Percentiles rank a stretch among this genome's conserved stretches.
These are phyloP conservation scores for Pipistrellus pipistrellus DNA, from an alignment of 2,797 vertebrate species.

Conservation along the genomic window DNA sequence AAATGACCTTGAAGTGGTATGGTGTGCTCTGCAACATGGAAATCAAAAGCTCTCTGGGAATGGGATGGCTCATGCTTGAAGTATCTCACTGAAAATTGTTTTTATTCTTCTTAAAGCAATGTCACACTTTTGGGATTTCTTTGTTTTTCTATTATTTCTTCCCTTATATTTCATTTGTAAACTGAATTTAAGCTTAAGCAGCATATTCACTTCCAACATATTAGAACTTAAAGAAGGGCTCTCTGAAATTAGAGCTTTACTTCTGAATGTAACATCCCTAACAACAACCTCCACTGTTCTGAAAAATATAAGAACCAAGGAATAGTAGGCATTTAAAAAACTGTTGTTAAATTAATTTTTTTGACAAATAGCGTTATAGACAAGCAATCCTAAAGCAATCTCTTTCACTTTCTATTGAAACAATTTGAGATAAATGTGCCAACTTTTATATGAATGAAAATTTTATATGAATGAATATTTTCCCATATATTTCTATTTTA, in stretches of 20 bases:
- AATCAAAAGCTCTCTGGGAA: not conserved
- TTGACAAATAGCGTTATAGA: not conserved
- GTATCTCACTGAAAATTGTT: not conserved
- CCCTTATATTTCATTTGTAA: constrained; percentile 38
- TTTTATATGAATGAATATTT: constrained; percentile 19
- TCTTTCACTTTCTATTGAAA: not conserved
- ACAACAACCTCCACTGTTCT: constrained; percentile 6
- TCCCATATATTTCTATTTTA: constrained; percentile 43
- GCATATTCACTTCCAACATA: not conserved
- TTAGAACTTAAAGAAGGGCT: constrained; percentile 48
- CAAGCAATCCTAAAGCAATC: not conserved
- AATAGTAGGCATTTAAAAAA: constrained; percentile 6
- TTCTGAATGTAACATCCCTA: constrained; percentile 24
- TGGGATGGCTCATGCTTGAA: fast-evolving
- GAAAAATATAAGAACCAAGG: not conserved
- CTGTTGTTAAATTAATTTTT: not conserved
- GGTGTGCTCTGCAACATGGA: not conserved
- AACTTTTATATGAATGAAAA: not conserved
- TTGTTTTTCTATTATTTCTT: not conserved
- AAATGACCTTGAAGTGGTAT: constrained; percentile 65
- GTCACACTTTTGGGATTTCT: not conserved
- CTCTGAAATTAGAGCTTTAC: constrained; percentile 18
- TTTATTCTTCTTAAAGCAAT: constrained; percentile 14
- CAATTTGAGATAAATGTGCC: not conserved
- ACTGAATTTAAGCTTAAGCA: constrained; percentile 16